These are phyloP conservation scores for Uria lomvia DNA, from an alignment of 2,113 vertebrate species.

Conservation along the genomic window DNA sequence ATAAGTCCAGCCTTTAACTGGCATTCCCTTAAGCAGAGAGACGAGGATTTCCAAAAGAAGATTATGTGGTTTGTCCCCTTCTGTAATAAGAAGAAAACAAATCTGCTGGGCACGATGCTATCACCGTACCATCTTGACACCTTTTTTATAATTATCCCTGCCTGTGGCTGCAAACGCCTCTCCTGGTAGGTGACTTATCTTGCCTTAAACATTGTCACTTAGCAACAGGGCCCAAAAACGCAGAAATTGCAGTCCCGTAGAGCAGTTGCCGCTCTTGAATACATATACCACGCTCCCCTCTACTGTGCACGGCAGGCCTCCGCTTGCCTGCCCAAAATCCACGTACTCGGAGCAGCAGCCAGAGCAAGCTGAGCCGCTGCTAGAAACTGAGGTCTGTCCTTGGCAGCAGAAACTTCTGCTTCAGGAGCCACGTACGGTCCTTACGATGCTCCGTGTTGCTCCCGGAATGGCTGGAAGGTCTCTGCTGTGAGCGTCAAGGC, in stretches of 20 bases:
- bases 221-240: neutral
- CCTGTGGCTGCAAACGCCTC: neutral
- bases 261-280: neutral
- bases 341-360: neutral
- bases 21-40: constrained; percentile 60
- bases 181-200: neutral
- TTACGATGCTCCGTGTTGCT: fast-evolving
- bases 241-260: neutral
- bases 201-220: neutral
- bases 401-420: neutral
- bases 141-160: neutral
- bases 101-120: neutral
- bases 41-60: constrained; percentile 67
- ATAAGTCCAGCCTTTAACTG: constrained; percentile 78
- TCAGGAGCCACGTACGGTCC: neutral
- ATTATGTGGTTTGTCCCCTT: constrained; percentile 30
- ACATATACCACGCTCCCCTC: fast-evolving
- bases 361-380: neutral
- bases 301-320: neutral
- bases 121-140: neutral
- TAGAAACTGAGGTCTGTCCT: neutral
- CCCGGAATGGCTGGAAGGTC: neutral
- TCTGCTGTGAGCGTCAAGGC: neutral
- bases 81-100: constrained; percentile 38
- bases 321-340: neutral